Evolutionary conservation across 2,888 invertebrate species (phyloP).

Genomic region (Tortricodes alternella): DNA sequence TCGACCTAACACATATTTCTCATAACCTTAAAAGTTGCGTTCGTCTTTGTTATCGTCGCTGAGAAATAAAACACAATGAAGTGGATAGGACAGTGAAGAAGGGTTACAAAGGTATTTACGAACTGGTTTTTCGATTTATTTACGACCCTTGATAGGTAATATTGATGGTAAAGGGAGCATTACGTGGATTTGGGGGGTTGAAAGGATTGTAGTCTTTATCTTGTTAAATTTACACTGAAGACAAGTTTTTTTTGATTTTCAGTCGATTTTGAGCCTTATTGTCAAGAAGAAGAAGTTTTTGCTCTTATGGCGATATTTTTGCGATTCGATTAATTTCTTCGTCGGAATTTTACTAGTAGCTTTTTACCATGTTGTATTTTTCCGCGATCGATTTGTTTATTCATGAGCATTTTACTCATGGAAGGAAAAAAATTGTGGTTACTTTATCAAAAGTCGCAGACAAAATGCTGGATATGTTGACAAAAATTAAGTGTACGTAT

Average conservation of each 20-base stretch:
- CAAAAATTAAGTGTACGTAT: no score
- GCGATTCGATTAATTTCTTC: no score
- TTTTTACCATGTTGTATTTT: no score
- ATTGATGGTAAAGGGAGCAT: slow-evolving; percentile 36
- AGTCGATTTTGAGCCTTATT: not conserved
- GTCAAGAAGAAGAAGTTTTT: not conserved
- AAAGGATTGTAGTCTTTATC: not conserved
- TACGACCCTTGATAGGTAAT: slow-evolving; percentile 48
- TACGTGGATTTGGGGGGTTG: not conserved
- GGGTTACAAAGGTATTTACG: slow-evolving; percentile 50
- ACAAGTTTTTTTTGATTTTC: not conserved
- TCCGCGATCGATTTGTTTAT: no score
- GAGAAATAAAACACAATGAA: slow-evolving; percentile 43
- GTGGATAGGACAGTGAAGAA: slow-evolving; percentile 37
- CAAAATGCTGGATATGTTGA: no score
- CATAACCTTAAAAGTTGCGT: slow-evolving; percentile 40
- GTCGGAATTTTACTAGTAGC: no score
- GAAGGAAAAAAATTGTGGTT: no score
- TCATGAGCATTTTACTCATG: no score
- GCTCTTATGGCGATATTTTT: not conserved
- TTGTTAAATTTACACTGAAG: slow-evolving; percentile 7
- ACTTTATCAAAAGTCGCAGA: no score
- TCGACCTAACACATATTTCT: slow-evolving; percentile 17
- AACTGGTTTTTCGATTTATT: slow-evolving; percentile 60
- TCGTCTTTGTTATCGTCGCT: slow-evolving; percentile 37